Evolutionary conservation across 2,888 invertebrate genomes (phyloP).

Genomic region (Patella ulyssiponensis): DNA sequence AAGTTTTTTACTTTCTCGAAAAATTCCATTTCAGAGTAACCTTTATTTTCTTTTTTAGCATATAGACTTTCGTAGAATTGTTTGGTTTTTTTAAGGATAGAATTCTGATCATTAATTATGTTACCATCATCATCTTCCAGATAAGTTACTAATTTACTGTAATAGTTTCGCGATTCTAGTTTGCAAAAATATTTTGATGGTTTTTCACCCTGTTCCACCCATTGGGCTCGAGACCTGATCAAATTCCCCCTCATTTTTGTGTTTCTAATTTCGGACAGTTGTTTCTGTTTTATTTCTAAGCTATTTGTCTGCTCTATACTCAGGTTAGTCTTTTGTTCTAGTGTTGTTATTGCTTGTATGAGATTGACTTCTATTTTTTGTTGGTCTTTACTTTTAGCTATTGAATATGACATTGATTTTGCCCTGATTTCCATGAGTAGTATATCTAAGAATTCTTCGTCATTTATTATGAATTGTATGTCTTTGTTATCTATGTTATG

Average conservation of each 20-base stretch:
- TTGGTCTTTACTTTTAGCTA: conserved; percentile 4
- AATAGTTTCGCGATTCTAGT: conserved; percentile 17
- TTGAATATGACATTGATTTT: conserved; percentile 16
- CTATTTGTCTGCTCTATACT: not conserved
- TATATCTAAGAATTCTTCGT: conserved; percentile 27
- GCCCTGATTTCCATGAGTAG: conserved; percentile 10
- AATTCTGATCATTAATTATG: conserved; percentile 6
- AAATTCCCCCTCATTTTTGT: conserved; percentile 16
- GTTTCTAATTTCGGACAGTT: conserved; percentile 7
- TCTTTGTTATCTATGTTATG: conserved; percentile 10
- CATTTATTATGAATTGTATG: conserved; percentile 23
- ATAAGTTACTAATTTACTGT: conserved; percentile 14
- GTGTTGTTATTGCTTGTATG: not conserved
- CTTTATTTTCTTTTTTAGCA: not conserved
- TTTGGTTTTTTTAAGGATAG: not conserved
- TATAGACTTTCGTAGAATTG: not conserved
- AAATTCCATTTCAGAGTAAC: not conserved
- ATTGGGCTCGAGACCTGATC: conserved; percentile 12
- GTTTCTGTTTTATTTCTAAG: not conserved
- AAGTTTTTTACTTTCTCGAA: not conserved
- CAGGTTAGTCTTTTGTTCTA: not conserved
- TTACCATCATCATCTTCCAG: not conserved
- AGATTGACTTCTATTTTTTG: not conserved
- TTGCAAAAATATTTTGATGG: conserved; percentile 28
- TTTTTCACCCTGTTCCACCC: conserved; percentile 26